phyloP scores from a whole-genome alignment of 2,888 invertebrate genomes.

The Drosophila tanythrix region DNA sequence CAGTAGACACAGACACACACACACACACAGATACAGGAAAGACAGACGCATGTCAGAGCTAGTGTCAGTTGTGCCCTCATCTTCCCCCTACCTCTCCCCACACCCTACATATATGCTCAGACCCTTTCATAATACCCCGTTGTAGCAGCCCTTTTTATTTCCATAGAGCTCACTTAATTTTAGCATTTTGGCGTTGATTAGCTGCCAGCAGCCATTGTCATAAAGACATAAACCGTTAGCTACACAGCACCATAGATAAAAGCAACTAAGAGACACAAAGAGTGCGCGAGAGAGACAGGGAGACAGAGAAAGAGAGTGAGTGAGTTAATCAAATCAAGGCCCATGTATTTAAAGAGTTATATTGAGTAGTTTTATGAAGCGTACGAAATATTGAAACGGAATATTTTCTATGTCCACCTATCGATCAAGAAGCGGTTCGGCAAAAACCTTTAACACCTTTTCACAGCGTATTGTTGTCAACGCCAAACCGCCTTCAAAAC shows the following conservation, averaged over 20 bases:
- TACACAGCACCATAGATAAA: slow-evolving; percentile 1
- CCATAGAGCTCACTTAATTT: slow-evolving; percentile 71
- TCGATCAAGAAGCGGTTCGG: slow-evolving; percentile 68
- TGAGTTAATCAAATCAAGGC: slow-evolving; percentile 68
- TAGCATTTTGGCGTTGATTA: slow-evolving; percentile 78
- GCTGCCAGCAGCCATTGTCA: slow-evolving; percentile 70
- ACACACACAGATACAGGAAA: slow-evolving; percentile 16
- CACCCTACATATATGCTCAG: slow-evolving; percentile 5
- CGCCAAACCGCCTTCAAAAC: slow-evolving; percentile 62
- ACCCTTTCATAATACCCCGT: slow-evolving; percentile 19
- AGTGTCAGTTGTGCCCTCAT: slow-evolving; percentile 28
- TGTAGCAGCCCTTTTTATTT: slow-evolving; percentile 30
- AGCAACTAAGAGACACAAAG: slow-evolving; percentile 3
- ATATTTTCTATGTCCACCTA: slow-evolving; percentile 27
- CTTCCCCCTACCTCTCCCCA: not conserved
- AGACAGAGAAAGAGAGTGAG: not conserved
- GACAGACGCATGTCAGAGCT: slow-evolving; percentile 34
- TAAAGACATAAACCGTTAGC: slow-evolving; percentile 61
- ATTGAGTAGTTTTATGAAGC: slow-evolving; percentile 43
- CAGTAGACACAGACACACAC: slow-evolving; percentile 6
- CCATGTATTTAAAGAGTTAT: slow-evolving; percentile 46
- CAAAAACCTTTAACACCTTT: slow-evolving; percentile 55
- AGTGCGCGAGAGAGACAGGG: not conserved
- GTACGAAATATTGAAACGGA: slow-evolving; percentile 11
- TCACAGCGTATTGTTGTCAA: slow-evolving; percentile 44